phyloP scores from a whole-genome alignment of 2,113 vertebrate species.

The Alces alces region DNA sequence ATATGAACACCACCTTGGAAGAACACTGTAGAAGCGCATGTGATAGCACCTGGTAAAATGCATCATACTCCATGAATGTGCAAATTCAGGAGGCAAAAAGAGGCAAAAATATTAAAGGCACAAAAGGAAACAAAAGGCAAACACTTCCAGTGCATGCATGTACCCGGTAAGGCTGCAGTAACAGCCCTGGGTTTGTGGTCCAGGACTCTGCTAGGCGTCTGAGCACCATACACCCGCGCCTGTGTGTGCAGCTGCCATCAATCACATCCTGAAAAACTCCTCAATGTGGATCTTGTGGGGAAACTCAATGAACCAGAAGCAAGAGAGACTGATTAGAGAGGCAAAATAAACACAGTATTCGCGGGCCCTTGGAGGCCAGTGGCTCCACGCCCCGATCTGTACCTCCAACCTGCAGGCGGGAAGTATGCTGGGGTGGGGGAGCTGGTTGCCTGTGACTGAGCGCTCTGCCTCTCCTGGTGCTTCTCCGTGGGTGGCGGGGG shows the following conservation, averaged over 20 bases:
- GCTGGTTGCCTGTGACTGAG: background rate
- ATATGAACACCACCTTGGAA: background rate
- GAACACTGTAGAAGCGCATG: background rate
- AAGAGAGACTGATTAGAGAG: background rate
- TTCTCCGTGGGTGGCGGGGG: background rate
- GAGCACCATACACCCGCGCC: accelerated
- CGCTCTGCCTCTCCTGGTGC: background rate
- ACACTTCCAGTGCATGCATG: background rate
- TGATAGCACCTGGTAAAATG: background rate
- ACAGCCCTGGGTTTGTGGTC: background rate
- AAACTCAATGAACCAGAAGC: background rate
- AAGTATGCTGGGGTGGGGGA: background rate
- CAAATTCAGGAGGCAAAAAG: background rate
- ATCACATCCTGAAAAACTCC: background rate
- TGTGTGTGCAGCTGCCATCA: background rate
- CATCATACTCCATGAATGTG: background rate
- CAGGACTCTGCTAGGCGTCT: background rate
- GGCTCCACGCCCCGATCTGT: background rate
- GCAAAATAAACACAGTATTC: background rate
- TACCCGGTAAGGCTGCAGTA: background rate
- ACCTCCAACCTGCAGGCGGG: background rate
- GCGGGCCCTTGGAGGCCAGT: background rate
- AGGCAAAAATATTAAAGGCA: background rate
- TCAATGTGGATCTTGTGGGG: background rate
- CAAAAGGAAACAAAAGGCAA: background rate